phyloP scores from a whole-genome alignment of 2,113 vertebrate species.

The Salvelinus sp. region DNA sequence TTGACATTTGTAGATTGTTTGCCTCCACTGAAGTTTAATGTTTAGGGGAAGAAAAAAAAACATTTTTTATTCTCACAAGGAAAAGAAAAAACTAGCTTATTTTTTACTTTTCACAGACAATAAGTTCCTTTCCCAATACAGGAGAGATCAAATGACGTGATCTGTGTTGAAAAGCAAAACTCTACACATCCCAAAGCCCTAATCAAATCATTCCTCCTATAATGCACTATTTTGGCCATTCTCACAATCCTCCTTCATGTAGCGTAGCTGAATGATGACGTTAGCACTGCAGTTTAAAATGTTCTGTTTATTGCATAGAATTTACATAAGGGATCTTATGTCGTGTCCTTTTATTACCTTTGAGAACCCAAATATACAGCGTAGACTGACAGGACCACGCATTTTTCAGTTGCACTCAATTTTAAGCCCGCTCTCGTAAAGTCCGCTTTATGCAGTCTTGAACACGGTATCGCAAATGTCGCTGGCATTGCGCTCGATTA shows the following conservation, averaged over 20 bases:
- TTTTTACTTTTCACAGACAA: not conserved
- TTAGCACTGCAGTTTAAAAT: slow-evolving; percentile 14
- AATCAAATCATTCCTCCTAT: slow-evolving; percentile 6
- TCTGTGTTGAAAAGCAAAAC: not conserved
- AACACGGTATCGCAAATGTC: no score
- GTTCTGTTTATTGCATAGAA: slow-evolving; percentile 7
- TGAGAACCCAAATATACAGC: not conserved
- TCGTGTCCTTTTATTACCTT: not conserved
- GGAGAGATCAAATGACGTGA: not conserved
- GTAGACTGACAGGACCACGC: not conserved
- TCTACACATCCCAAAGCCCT: slow-evolving; percentile 2
- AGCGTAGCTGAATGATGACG: slow-evolving; percentile 9
- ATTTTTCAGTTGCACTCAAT: no score
- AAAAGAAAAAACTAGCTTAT: not conserved
- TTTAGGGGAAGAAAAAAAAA: not conserved
- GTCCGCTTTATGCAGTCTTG: no score
- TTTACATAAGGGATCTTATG: slow-evolving; percentile 19
- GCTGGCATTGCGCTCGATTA: no score
- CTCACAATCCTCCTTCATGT: slow-evolving; percentile 3
- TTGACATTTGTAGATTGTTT: slow-evolving; percentile 34
- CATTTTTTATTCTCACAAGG: slow-evolving; percentile 1
- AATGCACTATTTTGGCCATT: slow-evolving; percentile 8
- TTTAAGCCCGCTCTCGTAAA: no score
- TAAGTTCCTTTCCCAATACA: not conserved
- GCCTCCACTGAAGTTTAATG: slow-evolving; percentile 35